These are phyloP conservation scores for Labeo catla DNA, from an alignment of 2,113 vertebrate species.

Conservation along the genomic window DNA sequence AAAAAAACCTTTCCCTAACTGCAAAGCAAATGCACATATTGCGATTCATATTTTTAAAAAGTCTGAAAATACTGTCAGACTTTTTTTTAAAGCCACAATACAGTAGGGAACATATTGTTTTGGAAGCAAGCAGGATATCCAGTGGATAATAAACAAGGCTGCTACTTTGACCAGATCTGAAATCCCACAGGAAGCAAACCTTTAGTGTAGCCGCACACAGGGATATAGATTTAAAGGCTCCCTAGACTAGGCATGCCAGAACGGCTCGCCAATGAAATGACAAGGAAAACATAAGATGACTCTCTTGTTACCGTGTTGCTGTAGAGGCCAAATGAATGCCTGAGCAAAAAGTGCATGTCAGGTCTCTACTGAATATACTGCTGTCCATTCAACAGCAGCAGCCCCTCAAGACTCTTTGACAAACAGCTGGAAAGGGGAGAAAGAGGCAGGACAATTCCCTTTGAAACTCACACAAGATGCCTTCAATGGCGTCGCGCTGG, in stretches of 20 bases:
- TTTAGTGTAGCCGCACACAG: not conserved
- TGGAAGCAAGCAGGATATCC: not conserved
- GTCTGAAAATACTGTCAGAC: not conserved
- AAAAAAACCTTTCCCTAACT: no score
- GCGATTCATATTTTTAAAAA: not conserved
- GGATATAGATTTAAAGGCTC: conserved; percentile 17
- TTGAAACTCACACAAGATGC: conserved; percentile 90
- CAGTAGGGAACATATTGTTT: not conserved
- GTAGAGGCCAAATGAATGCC: conserved; percentile 9
- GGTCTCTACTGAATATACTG: not conserved
- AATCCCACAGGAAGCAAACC: conserved; percentile 9
- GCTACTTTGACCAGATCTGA: not conserved
- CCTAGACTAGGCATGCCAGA: not conserved
- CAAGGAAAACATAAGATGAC: conserved; percentile 16
- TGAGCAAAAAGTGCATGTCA: conserved; percentile 13
- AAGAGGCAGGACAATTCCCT: not conserved
- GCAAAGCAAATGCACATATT: no score
- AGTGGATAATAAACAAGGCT: not conserved
- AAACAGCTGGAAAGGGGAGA: not conserved
- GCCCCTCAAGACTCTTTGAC: conserved; percentile 1
- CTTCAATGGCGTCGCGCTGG: conserved; percentile 90
- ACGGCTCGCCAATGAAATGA: not conserved
- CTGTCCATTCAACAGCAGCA: conserved; percentile 17
- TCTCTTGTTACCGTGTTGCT: not conserved
- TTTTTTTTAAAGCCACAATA: no score